These are phyloP conservation scores for Epinephelus awoara DNA, from an alignment of 2,797 vertebrate species.

Conservation along the genomic window DNA sequence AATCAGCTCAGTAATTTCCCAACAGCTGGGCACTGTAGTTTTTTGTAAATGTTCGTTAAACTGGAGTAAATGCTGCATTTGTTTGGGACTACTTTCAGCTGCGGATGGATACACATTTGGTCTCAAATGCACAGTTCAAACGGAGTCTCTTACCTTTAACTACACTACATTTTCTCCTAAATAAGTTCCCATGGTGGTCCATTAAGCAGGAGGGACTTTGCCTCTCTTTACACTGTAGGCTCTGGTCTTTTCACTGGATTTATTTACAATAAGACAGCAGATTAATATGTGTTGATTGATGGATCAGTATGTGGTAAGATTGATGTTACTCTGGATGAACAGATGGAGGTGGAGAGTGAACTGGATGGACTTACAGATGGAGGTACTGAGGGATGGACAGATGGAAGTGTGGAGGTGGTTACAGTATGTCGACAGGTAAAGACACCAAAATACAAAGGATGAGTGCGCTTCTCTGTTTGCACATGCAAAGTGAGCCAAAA, in stretches of 20 bases:
- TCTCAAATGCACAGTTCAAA: no score
- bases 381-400: neutral
- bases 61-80: neutral
- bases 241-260: neutral
- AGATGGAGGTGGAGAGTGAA: neutral
- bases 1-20: neutral
- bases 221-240: neutral
- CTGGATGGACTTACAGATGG: neutral
- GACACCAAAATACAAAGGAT: neutral
- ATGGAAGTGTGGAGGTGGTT: rapidly evolving
- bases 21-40: neutral
- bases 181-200: no score
- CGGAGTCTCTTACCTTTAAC: no score
- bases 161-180: no score
- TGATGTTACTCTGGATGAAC: neutral
- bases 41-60: neutral
- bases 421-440: neutral
- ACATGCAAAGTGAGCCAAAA: conserved; percentile 6
- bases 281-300: neutral
- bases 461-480: neutral
- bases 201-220: no score
- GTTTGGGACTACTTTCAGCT: neutral
- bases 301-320: conserved; percentile 2
- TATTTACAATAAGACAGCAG: neutral
- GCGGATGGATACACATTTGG: neutral